Base-by-base conservation (phyloP, 2,888 invertebrate genomes). In the Synanthedon myopaeformis region DNA sequence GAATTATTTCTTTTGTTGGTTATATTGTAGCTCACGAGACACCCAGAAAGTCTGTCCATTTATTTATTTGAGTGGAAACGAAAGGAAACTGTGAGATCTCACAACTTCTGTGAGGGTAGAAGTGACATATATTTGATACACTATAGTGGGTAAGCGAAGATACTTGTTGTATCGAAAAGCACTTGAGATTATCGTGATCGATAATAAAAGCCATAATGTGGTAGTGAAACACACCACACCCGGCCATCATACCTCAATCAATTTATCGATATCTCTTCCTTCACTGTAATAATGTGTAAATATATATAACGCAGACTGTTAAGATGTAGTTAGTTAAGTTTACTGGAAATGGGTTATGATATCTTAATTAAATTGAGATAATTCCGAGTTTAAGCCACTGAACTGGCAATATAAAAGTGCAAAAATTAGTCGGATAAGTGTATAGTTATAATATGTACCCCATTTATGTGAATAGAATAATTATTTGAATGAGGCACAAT, bases 281-380 rank as follows among this genome's bases (percentile, higher is more conserved):
- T 74, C 76, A 70, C 65, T 67, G 67, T 67, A 62, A 66, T 69
- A 65, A 65, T 55, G 58, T 84, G 84, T 86, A 85, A 79, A 85
- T 83, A 84, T 49, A 83, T 49, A 74, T 69, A 64, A 71, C 64
- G 62, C 70, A 72, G 66, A 76, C 67, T 76, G 74, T 74, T 77
- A 71, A 71, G 65, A 66, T 59, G 56, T 70, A 69, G 67, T 63
- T 79, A 82, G 72, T 70, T 72, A 69, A 65, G 73, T 79, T 79
- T 72, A 74, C 63, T 71, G 74, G 70, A 68, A 72, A 75, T 79
- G 82, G 78, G 79, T 83, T 82, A 81, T 72, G 75, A 81, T 74
- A 73, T 84, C 85, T 84, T 84, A 79, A 84, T 84, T 70, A 82
- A 85, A 84, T 84, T 84, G 79, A 85, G 83, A 84, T 84, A 75